phyloP scores from a whole-genome alignment of 2,888 invertebrate genomes.

The Argyra leucocephala region DNA sequence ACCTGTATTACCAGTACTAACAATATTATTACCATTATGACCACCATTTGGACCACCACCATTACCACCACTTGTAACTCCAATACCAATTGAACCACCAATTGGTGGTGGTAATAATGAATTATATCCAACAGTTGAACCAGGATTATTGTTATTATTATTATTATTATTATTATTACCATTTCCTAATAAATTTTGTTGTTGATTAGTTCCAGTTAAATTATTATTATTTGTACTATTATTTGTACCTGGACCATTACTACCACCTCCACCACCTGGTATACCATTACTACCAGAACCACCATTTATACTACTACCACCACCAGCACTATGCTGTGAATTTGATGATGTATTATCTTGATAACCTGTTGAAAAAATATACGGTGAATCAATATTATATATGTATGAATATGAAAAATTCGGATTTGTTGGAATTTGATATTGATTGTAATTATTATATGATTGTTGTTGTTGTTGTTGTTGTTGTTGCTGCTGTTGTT shows the following conservation, averaged over 20 bases:
- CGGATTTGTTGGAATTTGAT: constrained; percentile 39
- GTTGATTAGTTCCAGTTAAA: neutral
- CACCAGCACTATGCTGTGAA: constrained; percentile 41
- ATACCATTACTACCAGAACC: constrained; percentile 42
- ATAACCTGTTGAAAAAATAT: constrained; percentile 45
- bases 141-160: constrained; percentile 22
- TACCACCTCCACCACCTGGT: constrained; percentile 23
- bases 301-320: constrained; percentile 44
- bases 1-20: constrained; percentile 10
- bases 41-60: constrained; percentile 23
- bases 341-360: constrained; percentile 44
- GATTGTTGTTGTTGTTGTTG: constrained; percentile 37
- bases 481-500: constrained; percentile 35
- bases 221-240: constrained; percentile 24
- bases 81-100: constrained; percentile 37
- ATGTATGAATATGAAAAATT: constrained; percentile 44
- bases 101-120: constrained; percentile 54
- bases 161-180: too few relatives aligned
- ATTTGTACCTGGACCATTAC: neutral
- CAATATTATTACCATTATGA: constrained; percentile 19
- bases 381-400: constrained; percentile 49
- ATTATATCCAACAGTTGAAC: constrained; percentile 19
- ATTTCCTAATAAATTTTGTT: constrained; percentile 4
- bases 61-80: constrained; percentile 24
- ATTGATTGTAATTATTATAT: constrained; percentile 34